Evolutionary conservation across 2,113 vertebrate genomes (phyloP), one percentile per base, ranked within the genome.

Genomic region (Centropristis striata): DNA sequence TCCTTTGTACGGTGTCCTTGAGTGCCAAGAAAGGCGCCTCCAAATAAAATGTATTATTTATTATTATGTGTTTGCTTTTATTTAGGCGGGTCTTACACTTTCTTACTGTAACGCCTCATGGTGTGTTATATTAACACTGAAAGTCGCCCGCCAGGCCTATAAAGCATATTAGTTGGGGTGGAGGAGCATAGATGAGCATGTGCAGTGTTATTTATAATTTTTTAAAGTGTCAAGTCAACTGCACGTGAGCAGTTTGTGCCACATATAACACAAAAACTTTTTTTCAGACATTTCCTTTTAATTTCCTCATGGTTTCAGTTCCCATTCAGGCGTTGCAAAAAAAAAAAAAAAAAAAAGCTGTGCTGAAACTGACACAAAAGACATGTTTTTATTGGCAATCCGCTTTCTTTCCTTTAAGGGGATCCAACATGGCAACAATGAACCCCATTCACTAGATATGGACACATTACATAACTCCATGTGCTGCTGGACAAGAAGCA

Each of bases 381-480:
- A 80, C 5, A 69, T 18, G 28, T 69, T 83, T 85, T 75, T 50
- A 77, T 74, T 82, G 36, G 73, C 86, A 89, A 75, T 80, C 64
- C 5, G 36, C 68, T 76, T 86, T 83, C 69, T 51, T 75, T 69
- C 27, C 47, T 80, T 88, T 53, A 80, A 86, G 63, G 65, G 25
- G 69, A 79, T 79, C 71, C 46, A 79, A 14, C 50, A 51, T 66
- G 46, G 54, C 59, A 85, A 92, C 90, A 92, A 92, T 87, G 77
- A 85, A 77, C 20, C 47, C 70, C 71, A 87, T 91, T 92, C 80
- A 91, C 47, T 23, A 69, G 71, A 80, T 73, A 80, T 61, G 25
- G 71, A 88, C n/a, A 80, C 75, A 86, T 89, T 84, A 87, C 80
- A 89, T 80, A 89, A 92, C 71, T 75, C 63, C 60, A 28, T 78